A percentile compares a stretch with the other conserved stretches of the same genome.
phyloP scores from a whole-genome alignment of 2,888 invertebrate genomes.

The Tortrix viridana region DNA sequence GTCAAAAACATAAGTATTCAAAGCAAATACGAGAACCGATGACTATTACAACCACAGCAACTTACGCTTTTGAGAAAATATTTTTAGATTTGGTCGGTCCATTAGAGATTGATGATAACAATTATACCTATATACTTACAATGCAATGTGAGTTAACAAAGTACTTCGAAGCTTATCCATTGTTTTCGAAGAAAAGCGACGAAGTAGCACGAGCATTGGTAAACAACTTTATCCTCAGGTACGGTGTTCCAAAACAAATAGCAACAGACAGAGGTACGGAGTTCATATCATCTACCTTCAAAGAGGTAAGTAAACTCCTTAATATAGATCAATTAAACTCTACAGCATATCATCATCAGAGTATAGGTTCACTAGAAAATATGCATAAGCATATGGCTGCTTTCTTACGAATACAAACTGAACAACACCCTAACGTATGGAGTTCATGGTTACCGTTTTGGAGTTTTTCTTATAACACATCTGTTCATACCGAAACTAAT shows the following conservation, averaged over 20 bases:
- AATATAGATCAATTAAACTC: slow-evolving; percentile 37
- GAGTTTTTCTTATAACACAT: slow-evolving; percentile 41
- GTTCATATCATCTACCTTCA: slow-evolving; percentile 24
- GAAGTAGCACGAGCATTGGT: neutral
- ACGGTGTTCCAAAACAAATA: slow-evolving; percentile 13
- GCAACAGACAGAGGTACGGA: slow-evolving; percentile 23
- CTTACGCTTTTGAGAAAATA: too few species aligned
- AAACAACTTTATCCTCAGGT: slow-evolving; percentile 13
- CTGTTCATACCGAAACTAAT: slow-evolving; percentile 37
- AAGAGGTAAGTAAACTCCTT: slow-evolving; percentile 39
- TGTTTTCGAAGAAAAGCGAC: neutral
- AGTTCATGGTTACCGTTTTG: slow-evolving; percentile 42
- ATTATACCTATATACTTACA: neutral
- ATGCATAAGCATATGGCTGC: slow-evolving; percentile 31
- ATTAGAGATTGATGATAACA: neutral
- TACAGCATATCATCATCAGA: slow-evolving; percentile 37
- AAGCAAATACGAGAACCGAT: neutral
- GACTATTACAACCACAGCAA: neutral
- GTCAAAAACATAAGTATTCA: neutral
- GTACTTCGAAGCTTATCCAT: neutral
- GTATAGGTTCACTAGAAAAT: slow-evolving; percentile 33
- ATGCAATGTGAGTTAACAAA: too few species aligned
- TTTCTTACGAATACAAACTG: slow-evolving; percentile 38
- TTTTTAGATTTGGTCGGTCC: neutral
- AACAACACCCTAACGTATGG: slow-evolving; percentile 37